Evolutionary conservation across 2,113 vertebrate species (phyloP).

Genomic region (Lampris incognitus): DNA sequence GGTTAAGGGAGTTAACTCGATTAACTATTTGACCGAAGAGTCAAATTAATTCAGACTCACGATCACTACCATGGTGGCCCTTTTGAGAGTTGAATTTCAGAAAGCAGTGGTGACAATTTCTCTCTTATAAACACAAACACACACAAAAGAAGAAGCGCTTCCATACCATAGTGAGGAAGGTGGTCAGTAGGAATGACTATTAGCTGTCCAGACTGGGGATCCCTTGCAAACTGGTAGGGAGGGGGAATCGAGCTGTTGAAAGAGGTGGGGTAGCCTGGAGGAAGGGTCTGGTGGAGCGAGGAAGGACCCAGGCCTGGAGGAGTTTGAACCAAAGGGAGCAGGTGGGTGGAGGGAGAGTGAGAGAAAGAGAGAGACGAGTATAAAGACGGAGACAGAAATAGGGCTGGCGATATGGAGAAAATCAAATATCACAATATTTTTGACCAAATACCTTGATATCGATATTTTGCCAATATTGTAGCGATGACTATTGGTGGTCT

Average conservation of each 20-base stretch:
- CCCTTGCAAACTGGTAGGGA: conserved; percentile 94
- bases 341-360: neutral
- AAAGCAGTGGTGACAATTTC: no score
- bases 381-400: neutral
- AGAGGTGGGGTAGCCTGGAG: conserved; percentile 89
- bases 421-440: no score
- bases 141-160: neutral
- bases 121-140: neutral
- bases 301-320: conserved; percentile 89
- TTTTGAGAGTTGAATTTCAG: no score
- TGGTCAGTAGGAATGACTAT: conserved; percentile 95
- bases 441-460: no score
- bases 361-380: neutral
- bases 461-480: no score
- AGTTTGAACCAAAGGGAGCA: neutral
- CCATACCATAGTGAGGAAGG: conserved; percentile 87
- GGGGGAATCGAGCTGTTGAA: conserved; percentile 90
- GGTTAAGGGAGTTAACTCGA: neutral
- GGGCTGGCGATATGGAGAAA: no score
- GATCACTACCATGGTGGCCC: no score
- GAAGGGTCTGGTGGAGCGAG: conserved; percentile 92
- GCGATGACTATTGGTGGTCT: no score
- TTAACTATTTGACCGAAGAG: no score
- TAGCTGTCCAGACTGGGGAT: conserved; percentile 95
- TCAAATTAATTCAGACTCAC: no score